Base-by-base conservation (phyloP, 1,140 invertebrate genomes). In the Paracyclopina nana region DNA sequence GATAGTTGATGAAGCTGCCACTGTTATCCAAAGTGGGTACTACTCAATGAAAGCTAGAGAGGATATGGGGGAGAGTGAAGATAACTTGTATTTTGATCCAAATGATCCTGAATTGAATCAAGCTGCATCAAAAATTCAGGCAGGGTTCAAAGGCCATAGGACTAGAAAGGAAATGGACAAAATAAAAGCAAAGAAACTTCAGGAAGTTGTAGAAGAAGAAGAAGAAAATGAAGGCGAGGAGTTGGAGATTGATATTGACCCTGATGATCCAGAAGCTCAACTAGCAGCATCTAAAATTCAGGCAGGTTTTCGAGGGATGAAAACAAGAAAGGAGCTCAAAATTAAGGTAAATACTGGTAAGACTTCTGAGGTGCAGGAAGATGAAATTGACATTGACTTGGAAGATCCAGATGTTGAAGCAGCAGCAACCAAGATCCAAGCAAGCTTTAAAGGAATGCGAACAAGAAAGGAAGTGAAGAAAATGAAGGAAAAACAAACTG, bases 61-160 rank as follows among this genome's bases (percentile, higher is more conserved):
- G n/a, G n/a, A n/a, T n/a, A n/a, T n/a, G n/a, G n/a, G n/a, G n/a
- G n/a, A n/a, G n/a, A n/a, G n/a, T n/a, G n/a, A n/a, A n/a, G n/a
- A n/a, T n/a, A n/a, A n/a, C n/a, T n/a, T n/a, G n/a, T n/a, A n/a
- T n/a, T n/a, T 16, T 9, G 34, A 38, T 8, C 34, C 34, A 16
- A 20, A 38, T 2, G 34, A 38, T 38, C n/a, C 14, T 5, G 34
- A 38, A 38, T 16, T 38, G 2, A 20, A n/a, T 9, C 5, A 5
- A 2, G 75, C 75, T 46, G 75, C 74, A 6, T 67, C 70, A 9
- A 73, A 72, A 61, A 77, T 77, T 63, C 75, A 77, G 57, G 73
- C 73, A 20, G 69, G 66, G 12, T 76, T 74, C 56, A 62, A 72
- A 43, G 75, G 74, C 14, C 72, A 74, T 55, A 38, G 20, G 9